These are phyloP conservation scores for Tribolium madens DNA, from an alignment of 1,140 invertebrate genomes.

Conservation along the genomic window DNA sequence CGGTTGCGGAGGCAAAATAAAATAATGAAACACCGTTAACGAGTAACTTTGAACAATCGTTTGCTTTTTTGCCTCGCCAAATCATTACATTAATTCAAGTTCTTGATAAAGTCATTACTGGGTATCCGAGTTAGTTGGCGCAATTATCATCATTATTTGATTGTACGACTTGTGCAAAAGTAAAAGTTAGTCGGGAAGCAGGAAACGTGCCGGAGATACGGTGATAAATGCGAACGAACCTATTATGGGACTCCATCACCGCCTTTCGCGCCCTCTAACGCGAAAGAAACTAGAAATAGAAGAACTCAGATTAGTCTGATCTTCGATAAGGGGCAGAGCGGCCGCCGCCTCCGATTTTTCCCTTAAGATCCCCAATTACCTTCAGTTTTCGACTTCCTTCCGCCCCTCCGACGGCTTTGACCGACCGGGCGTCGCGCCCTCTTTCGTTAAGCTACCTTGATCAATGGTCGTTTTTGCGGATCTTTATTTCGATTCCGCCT, in stretches of 20 bases:
- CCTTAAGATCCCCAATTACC: constrained; percentile 53
- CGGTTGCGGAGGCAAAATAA: constrained; percentile 51
- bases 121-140: constrained; percentile 55
- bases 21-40: constrained; percentile 57
- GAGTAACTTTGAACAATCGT: constrained; percentile 57
- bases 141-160: constrained; percentile 63
- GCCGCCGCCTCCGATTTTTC: constrained; percentile 32
- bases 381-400: constrained; percentile 48
- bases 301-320: constrained; percentile 59
- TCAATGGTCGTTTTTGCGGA: constrained; percentile 52
- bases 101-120: constrained; percentile 59
- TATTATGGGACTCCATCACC: constrained; percentile 59
- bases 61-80: constrained; percentile 41
- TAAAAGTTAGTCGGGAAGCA: constrained; percentile 50
- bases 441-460: constrained; percentile 51
- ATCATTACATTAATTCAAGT: constrained; percentile 62
- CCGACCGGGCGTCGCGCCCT: constrained; percentile 38
- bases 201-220: constrained; percentile 61
- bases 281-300: constrained; percentile 60
- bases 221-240: constrained; percentile 59
- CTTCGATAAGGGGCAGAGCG: constrained; percentile 51
- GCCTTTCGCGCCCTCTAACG: constrained; percentile 55
- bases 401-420: constrained; percentile 39
- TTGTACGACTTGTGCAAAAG: constrained; percentile 52
- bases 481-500: constrained; percentile 43